phyloP scores from a whole-genome alignment of 1,140 invertebrate genomes.

The Lepidurus packardi region DNA sequence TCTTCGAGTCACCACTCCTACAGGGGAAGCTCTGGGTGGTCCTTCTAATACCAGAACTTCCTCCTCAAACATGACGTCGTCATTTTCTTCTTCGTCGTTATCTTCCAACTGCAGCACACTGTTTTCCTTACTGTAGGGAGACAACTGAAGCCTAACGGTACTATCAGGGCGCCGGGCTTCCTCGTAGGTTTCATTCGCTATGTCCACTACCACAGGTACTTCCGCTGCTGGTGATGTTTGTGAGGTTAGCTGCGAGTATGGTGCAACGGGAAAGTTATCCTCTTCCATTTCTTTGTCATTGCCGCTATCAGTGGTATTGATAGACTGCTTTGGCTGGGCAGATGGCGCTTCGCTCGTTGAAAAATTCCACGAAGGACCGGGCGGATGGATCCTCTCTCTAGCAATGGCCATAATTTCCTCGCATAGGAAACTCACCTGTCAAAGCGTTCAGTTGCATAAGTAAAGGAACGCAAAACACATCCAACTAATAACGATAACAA shows the following conservation, averaged over 20 bases:
- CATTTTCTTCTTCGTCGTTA: not conserved
- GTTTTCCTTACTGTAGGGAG: not conserved
- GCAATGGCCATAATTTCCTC: constrained; percentile 1
- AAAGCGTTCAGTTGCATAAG: not conserved
- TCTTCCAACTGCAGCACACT: not conserved
- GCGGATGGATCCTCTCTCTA: not conserved
- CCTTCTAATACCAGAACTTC: not conserved
- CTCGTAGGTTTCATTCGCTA: not conserved
- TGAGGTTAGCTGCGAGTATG: not conserved
- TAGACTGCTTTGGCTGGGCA: not conserved
- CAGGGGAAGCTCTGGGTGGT: not conserved
- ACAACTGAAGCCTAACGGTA: not conserved
- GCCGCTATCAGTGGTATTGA: not conserved
- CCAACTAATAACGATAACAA: not conserved
- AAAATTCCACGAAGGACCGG: not conserved
- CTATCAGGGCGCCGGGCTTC: not conserved
- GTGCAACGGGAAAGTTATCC: not conserved
- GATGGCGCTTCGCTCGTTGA: not conserved
- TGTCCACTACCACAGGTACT: not conserved
- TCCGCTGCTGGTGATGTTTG: not conserved
- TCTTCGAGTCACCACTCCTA: not conserved
- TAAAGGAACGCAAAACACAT: not conserved
- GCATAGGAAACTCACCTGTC: not conserved
- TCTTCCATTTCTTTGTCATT: not conserved
- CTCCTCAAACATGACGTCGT: constrained; percentile 4